Conservation (phyloP, 2,888 invertebrate genomes). For the Pseudanteris insignis region DNA sequence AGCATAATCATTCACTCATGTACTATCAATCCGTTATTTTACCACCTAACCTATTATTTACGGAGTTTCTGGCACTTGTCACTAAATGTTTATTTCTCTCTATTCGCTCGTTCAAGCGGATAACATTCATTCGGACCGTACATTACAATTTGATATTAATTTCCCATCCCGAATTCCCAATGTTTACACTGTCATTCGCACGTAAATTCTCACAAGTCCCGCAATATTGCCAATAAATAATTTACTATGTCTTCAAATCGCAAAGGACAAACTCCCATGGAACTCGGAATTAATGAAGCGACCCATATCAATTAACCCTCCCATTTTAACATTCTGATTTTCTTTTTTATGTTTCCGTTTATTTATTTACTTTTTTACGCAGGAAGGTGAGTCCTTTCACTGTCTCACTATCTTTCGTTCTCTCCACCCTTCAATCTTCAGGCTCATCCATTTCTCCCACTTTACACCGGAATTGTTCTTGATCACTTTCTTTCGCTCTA, state of each 20-base stretch:
- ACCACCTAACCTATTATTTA: constrained; percentile 65
- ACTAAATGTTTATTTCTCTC: constrained; percentile 52
- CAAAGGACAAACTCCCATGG: constrained; percentile 56
- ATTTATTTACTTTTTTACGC: no score
- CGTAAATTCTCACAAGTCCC: constrained; percentile 48
- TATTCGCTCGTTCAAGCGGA: constrained; percentile 30
- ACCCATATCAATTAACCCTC: constrained; percentile 20
- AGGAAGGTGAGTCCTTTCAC: no score
- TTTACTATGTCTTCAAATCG: constrained; percentile 62
- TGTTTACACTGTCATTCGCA: constrained; percentile 26
- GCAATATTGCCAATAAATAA: constrained; percentile 63
- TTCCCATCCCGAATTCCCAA: constrained; percentile 7
- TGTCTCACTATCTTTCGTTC: constrained; percentile 19
- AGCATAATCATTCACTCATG: constrained; percentile 60
- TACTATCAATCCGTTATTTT: constrained; percentile 63
- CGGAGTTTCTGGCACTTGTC: constrained; percentile 60
- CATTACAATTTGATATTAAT: constrained; percentile 15
- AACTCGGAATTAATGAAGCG: constrained; percentile 46
- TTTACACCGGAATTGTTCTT: no score
- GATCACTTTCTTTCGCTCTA: constrained; percentile 12
- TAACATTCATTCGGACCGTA: constrained; percentile 2
- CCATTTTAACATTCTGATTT: neutral
- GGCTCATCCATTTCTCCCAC: no score
- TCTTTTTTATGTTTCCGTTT: constrained; percentile 14
- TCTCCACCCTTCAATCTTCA: no score